Evolutionary conservation across 1,140 invertebrate species (phyloP).

Genomic region (Neomicropteryx cornuta): DNA sequence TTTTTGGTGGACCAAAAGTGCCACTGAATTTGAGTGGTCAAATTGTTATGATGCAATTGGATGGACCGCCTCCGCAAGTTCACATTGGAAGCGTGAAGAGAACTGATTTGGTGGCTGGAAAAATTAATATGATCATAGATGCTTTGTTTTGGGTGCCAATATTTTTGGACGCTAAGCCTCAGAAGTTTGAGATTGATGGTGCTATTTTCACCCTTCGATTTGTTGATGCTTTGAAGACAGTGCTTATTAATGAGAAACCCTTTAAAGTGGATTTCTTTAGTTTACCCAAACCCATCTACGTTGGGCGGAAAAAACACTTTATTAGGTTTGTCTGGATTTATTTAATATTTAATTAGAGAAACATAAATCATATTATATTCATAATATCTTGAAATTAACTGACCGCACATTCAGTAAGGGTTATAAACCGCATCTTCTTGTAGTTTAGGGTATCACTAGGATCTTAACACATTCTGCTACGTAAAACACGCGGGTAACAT

Average conservation of each 20-base stretch:
- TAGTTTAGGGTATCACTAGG: too few species aligned
- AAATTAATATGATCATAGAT: slow-evolving; percentile 74
- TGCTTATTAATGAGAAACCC: slow-evolving; percentile 72
- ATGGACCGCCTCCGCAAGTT: slow-evolving; percentile 79
- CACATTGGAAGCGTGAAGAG: slow-evolving; percentile 59
- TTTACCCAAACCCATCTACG: slow-evolving; percentile 74
- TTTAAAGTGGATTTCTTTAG: slow-evolving; percentile 86
- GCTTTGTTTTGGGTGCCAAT: slow-evolving; percentile 66
- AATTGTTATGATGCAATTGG: slow-evolving; percentile 61
- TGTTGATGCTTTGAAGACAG: slow-evolving; percentile 61
- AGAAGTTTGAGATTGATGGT: slow-evolving; percentile 66
- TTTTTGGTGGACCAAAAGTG: slow-evolving; percentile 83
- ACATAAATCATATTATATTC: too few species aligned
- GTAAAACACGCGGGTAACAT: too few species aligned
- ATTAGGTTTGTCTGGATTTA: too few species aligned
- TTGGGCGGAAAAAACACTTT: slow-evolving; percentile 71
- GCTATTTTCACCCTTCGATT: slow-evolving; percentile 68
- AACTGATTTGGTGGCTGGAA: slow-evolving; percentile 68
- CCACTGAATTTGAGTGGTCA: slow-evolving; percentile 72
- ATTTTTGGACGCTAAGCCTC: slow-evolving; percentile 77
- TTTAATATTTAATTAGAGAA: too few species aligned
- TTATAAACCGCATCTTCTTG: too few species aligned
- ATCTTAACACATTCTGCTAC: too few species aligned
- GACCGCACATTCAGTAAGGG: too few species aligned
- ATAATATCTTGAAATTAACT: too few species aligned